Evolutionary conservation across 2,113 vertebrate genomes (phyloP), one percentile per base, ranked within the genome.

Genomic region (Bagarius yarrelli): DNA sequence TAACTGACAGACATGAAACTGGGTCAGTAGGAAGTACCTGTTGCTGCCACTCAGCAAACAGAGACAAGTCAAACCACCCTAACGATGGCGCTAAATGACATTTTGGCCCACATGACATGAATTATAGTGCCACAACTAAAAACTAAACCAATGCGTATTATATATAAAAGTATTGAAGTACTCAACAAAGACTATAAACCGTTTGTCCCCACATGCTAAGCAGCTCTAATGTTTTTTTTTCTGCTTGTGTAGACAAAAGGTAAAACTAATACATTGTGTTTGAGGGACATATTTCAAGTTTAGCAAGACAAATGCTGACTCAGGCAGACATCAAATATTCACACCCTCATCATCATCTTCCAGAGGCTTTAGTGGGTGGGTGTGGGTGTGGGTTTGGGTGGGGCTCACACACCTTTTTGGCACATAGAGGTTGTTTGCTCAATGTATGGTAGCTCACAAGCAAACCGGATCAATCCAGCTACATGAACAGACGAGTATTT

Each of bases 361-460:
- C 34, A 19, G 52, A 55, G 53, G 16, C 25, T 32, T 78, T 44
- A 19, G 21, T 52, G 79, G 34, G 59, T 67, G 44, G 11, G 23
- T 40, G 14, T 79, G 66, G 66, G 25, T 32, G 44, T 1, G 13
- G 14, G 23, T 19, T 34, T 64, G 14, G 3, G 15, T 1, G n/a
- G 23, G 27, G 6, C 34, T 53, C 61, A 12, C 84, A 69, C 80
- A 40, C 59, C 55, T 69, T 81, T 71, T 84, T 61, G 23, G 82
- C 71, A 52, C n/a, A 8, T 47, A 21, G 23, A 67, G 9, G 27
- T 25, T 19, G 23, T 36, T 59, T n/a, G 27, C 40, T 53, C 0
- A 34, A 72, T 0, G 19, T 50, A 64, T 9, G 52, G 3, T 53
- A 19, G 27, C 59, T 74, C 15, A 36, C 53, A 23, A 2, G 56